phyloP scores from a whole-genome alignment of 1,140 invertebrate species.

The Drosophila melanica region DNA sequence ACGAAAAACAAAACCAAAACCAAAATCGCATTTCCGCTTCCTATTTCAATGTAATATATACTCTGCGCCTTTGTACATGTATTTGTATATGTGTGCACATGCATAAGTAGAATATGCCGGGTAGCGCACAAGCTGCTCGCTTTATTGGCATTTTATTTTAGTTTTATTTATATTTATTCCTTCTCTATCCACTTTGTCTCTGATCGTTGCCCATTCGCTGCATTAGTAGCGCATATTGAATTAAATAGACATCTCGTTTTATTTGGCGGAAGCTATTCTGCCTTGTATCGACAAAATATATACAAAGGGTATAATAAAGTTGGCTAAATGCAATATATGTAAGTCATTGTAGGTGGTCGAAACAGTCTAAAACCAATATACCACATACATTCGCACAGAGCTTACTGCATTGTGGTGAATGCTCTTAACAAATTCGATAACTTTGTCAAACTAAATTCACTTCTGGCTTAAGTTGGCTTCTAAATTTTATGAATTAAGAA shows the following conservation, averaged over 20 bases:
- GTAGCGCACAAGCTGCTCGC: slow-evolving; percentile 28
- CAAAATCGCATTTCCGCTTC: slow-evolving; percentile 75
- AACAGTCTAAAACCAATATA: too few relatives aligned
- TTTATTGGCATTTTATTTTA: slow-evolving; percentile 75
- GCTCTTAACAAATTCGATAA: too few relatives aligned
- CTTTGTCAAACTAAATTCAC: too few relatives aligned
- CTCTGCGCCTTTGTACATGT: slow-evolving; percentile 22
- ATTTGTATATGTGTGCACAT: neutral
- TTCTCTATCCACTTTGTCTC: slow-evolving; percentile 16
- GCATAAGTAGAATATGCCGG: slow-evolving; percentile 7
- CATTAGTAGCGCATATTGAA: slow-evolving; percentile 64
- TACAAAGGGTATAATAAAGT: neutral
- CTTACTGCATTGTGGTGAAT: too few relatives aligned
- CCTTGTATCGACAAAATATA: slow-evolving; percentile 4
- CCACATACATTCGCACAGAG: too few relatives aligned
- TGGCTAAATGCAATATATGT: neutral
- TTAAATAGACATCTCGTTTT: slow-evolving; percentile 63
- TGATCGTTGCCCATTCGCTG: slow-evolving; percentile 44
- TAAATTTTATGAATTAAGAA: too few relatives aligned
- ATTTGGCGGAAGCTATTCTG: slow-evolving; percentile 35
- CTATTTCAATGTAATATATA: slow-evolving; percentile 75
- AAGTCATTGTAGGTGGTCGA: too few relatives aligned
- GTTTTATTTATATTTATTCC: slow-evolving; percentile 55
- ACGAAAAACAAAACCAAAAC: slow-evolving; percentile 65
- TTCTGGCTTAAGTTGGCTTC: too few relatives aligned